Evolutionary conservation across 1,140 invertebrate species (phyloP).

Genomic region (Oreohelix idahoensis): DNA sequence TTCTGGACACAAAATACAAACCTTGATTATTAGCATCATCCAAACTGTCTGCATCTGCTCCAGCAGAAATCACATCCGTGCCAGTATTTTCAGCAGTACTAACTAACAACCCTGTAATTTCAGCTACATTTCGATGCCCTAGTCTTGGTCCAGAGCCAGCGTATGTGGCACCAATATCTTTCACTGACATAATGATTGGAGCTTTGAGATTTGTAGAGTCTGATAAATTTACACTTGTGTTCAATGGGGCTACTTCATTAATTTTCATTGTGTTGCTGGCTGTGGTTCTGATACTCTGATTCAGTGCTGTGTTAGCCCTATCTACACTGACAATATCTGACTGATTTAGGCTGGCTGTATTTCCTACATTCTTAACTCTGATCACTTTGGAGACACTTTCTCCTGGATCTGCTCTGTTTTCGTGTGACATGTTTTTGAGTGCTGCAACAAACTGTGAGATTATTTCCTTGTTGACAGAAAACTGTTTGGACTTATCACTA

Average conservation of each 20-base stretch:
- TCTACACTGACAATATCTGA: not conserved
- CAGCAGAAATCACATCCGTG: not conserved
- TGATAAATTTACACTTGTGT: not conserved
- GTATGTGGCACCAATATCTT: not conserved
- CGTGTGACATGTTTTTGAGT: not conserved
- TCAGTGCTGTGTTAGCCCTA: not conserved
- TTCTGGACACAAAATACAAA: no score
- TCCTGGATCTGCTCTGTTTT: not conserved
- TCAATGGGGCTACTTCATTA: not conserved
- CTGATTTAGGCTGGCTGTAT: not conserved
- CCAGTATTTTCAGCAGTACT: not conserved
- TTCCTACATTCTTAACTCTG: no score
- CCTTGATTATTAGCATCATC: no score
- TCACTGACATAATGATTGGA: constrained; percentile 15
- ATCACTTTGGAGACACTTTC: not conserved
- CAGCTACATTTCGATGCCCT: not conserved
- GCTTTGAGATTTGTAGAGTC: not conserved
- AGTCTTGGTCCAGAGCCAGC: not conserved
- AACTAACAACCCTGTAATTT: not conserved
- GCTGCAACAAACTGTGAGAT: not conserved
- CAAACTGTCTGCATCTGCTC: no score
- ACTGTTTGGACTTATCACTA: not conserved
- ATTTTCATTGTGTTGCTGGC: not conserved
- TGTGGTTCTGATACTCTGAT: not conserved
- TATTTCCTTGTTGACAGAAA: not conserved